Base-by-base conservation (phyloP, 1,140 invertebrate genomes). In the Mamestra configurata region DNA sequence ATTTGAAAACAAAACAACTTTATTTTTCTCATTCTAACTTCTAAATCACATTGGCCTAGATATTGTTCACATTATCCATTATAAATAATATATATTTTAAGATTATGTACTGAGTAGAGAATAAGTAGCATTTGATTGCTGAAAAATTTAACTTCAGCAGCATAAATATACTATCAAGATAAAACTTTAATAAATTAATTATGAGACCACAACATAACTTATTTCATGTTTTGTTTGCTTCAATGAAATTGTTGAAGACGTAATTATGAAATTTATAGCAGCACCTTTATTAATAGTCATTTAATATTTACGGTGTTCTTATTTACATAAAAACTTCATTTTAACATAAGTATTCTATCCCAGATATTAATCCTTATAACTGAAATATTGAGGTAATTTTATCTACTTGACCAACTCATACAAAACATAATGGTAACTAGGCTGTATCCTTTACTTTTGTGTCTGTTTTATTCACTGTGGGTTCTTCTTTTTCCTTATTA, bases 401-500 rank as follows among this genome's bases (percentile, higher is more conserved):
- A 15, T 35, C n/a, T n/a, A 40, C 35, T 10, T 40, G 18, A 40
- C 35, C 40, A 66, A 40, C 20, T 27, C 24, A 24, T 57, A 3
- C 22, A 71, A 76, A 37, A 37, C n/a, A n/a, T n/a, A n/a, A 55
- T 72, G 18, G 4, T 57, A 20, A 35, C 55, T 86, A 85, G 70
- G 76, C 71, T 61, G 68, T 72, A 43, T 24, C 46, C 46, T 86
- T 88, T 72, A 51, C 73, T 71, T 59, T 57, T 43, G 10, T 76
- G 37, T 78, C 27, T 53, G 79, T 43, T 77, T 46, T 57, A 43
- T n/a, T 22, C 79, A 4, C 7, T 37, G 80, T 77, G 35, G 71
- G 83, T 31, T 83, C 70, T 37, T 82, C 61, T 27, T 79, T 82
- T 73, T 81, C 49, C 77, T 82, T 84, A 4, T 85, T 84, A 66